Conservation (phyloP, 2,888 invertebrate genomes). For the Hirtodrosophila trivittata region DNA sequence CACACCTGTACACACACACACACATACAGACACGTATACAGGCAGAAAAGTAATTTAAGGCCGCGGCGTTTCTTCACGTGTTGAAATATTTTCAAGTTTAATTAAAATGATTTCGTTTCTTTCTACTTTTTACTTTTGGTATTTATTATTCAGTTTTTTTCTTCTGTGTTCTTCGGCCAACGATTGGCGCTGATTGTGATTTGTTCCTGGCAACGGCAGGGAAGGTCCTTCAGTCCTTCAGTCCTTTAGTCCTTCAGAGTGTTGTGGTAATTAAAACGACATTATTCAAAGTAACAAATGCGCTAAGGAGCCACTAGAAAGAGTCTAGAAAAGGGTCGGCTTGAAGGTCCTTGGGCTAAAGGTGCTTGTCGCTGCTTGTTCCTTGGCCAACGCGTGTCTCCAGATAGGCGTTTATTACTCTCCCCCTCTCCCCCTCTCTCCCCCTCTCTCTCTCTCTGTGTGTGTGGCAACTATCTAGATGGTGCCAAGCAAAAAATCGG, state of each 20-base stretch:
- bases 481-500: conserved; percentile 35
- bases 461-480: conserved; percentile 56
- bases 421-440: conserved; percentile 2
- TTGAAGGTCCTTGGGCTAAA: conserved; percentile 15
- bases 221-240: conserved; percentile 30
- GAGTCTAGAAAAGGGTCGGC: conserved; percentile 50
- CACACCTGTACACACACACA: conserved; percentile 19
- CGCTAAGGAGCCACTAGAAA: conserved; percentile 22
- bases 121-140: conserved; percentile 26
- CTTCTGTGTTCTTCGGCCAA: conserved; percentile 27
- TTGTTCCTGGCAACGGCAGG: conserved; percentile 25
- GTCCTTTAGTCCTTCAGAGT: conserved; percentile 44
- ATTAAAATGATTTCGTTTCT: conserved; percentile 60
- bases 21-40: conserved; percentile 22
- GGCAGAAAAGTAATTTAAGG: conserved; percentile 63
- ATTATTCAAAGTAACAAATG: conserved; percentile 72
- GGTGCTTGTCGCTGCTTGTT: conserved; percentile 23
- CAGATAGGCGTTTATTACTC: conserved; percentile 69
- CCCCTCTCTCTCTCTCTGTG: no score
- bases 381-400: conserved; percentile 31
- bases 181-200: conserved; percentile 38
- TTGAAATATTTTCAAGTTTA: conserved; percentile 45
- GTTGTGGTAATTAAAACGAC: conserved; percentile 78
- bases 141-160: conserved; percentile 27
- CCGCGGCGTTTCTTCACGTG: conserved; percentile 50